Percentiles rank a stretch among this genome's conserved stretches.
phyloP scores from a whole-genome alignment of 2,888 invertebrate genomes.

The Notodonta dromedarius region DNA sequence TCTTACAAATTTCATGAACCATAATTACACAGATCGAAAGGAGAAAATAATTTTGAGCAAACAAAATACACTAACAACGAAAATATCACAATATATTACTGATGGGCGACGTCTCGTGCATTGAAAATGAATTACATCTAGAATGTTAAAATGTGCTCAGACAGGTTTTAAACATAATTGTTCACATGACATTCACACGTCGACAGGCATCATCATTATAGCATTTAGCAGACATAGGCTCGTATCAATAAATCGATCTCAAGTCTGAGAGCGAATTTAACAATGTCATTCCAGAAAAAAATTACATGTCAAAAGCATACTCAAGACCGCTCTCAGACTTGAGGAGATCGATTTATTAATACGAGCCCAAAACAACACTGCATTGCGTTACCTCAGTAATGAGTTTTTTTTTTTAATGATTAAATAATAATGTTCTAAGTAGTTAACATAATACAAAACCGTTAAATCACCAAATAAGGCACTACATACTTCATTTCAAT shows the following conservation, averaged over 20 bases:
- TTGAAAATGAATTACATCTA: slow-evolving; percentile 36
- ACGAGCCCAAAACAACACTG: too few species aligned
- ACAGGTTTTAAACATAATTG: slow-evolving; percentile 13
- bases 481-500: slow-evolving; percentile 52
- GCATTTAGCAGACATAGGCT: too few species aligned
- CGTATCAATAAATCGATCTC: too few species aligned
- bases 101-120: slow-evolving; percentile 56
- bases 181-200: slow-evolving; percentile 9
- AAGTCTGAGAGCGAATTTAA: too few species aligned
- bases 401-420: too few species aligned
- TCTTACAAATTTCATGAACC: slow-evolving; percentile 82
- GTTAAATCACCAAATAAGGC: slow-evolving; percentile 62
- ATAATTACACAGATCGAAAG: slow-evolving; percentile 79
- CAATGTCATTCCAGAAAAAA: too few species aligned
- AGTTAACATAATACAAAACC: slow-evolving; percentile 12
- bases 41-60: slow-evolving; percentile 74
- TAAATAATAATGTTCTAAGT: slow-evolving; percentile 14
- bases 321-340: too few species aligned
- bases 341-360: too few species aligned
- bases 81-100: slow-evolving; percentile 72
- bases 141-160: slow-evolving; percentile 26
- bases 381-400: too few species aligned
- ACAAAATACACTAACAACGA: slow-evolving; percentile 67
- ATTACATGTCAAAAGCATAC: too few species aligned
- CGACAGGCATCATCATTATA: background rate